Evolutionary conservation across 2,797 vertebrate species (phyloP).

Genomic region (Coendou prehensilis): DNA sequence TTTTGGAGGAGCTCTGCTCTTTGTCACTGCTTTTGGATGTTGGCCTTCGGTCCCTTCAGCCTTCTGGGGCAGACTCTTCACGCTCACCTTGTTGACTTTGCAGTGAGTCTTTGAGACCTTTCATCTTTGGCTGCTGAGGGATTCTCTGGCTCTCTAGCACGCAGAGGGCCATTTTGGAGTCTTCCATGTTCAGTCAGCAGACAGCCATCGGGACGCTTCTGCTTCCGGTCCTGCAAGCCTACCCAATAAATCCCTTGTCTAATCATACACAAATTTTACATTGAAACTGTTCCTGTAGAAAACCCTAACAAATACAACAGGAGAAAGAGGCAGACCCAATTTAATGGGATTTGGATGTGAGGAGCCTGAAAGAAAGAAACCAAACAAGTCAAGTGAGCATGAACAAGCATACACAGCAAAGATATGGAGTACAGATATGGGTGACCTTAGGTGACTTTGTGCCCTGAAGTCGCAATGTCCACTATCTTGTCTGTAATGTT

Average conservation of each 20-base stretch:
- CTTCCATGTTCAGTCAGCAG: neutral
- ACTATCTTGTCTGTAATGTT: neutral
- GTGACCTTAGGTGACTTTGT: neutral
- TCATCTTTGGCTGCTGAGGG: neutral
- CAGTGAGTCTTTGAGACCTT: neutral
- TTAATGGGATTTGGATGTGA: neutral
- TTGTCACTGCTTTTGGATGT: neutral
- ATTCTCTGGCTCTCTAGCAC: neutral
- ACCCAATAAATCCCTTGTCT: neutral
- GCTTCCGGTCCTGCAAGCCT: neutral
- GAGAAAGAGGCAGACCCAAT: neutral
- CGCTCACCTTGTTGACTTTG: neutral
- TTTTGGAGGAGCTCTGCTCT: neutral
- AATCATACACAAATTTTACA: neutral
- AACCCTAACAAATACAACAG: neutral
- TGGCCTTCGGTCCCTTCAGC: neutral
- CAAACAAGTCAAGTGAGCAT: neutral
- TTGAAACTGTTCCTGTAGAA: neutral
- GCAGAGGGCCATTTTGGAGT: neutral
- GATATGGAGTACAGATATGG: accelerated
- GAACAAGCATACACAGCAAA: neutral
- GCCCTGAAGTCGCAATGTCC: neutral
- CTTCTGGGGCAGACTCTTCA: neutral
- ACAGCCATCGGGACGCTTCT: neutral
- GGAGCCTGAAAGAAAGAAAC: neutral